phyloP scores from a whole-genome alignment of 2,888 invertebrate genomes.

The Itoplectis maculator region DNA sequence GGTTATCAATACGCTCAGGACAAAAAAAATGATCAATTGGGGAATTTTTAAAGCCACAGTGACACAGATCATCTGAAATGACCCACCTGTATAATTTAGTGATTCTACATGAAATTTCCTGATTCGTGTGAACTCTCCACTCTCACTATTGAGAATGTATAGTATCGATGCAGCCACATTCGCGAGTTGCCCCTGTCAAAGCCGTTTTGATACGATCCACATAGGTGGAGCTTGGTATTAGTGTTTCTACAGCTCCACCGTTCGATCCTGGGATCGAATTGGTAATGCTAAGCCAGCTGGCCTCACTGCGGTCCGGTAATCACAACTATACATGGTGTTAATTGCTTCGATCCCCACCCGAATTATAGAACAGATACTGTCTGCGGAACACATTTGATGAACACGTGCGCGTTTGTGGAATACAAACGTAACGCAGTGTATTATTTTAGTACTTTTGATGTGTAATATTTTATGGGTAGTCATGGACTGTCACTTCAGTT shows the following conservation, averaged over 20 bases:
- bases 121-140: constrained; percentile 31
- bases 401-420: background rate
- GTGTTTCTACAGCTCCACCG: constrained; percentile 45
- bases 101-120: constrained; percentile 40
- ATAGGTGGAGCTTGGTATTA: constrained; percentile 57
- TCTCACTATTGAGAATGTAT: constrained; percentile 5
- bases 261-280: constrained; percentile 52
- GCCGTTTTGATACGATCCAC: constrained; percentile 48
- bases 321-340: constrained; percentile 64
- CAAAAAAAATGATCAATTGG: too few species aligned
- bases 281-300: constrained; percentile 62
- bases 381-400: background rate
- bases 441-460: background rate
- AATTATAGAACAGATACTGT: constrained; percentile 50
- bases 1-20: too few species aligned
- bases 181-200: background rate
- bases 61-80: too few species aligned
- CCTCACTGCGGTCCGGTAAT: constrained; percentile 57
- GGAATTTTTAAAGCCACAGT: too few species aligned
- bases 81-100: constrained; percentile 5
- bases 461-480: background rate
- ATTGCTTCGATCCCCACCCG: constrained; percentile 52
- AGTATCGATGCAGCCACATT: constrained; percentile 1
- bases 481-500: background rate
- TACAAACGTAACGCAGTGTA: background rate